Conservation (phyloP, 1,140 invertebrate genomes). For the Diuraphis noxia region DNA sequence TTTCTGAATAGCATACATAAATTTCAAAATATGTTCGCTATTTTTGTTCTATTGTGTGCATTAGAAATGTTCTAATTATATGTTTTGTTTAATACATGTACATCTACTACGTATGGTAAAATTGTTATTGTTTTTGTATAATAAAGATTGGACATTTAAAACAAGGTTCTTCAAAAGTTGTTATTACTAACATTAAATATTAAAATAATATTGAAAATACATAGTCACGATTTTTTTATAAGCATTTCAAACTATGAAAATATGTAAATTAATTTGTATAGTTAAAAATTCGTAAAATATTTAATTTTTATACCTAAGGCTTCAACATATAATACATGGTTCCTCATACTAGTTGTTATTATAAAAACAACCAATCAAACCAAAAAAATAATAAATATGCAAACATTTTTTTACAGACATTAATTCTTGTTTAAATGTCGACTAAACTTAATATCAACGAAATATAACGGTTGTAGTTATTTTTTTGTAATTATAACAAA, state of each 20-base stretch:
- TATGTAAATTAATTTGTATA: background rate
- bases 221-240: too few species aligned
- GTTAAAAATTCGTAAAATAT: background rate
- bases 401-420: background rate
- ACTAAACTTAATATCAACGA: too few species aligned
- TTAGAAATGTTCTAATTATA: background rate
- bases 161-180: too few species aligned
- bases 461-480: too few species aligned
- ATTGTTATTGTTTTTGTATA: background rate
- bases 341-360: background rate
- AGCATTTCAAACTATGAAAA: too few species aligned
- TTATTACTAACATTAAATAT: too few species aligned
- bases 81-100: background rate
- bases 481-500: too few species aligned
- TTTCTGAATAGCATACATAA: background rate
- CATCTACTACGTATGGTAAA: too few species aligned
- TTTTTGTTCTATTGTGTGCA: background rate
- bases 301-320: background rate
- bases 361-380: background rate
- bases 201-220: too few species aligned
- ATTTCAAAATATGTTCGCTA: background rate
- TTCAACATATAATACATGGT: background rate
- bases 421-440: background rate
- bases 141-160: too few species aligned
- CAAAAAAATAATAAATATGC: background rate